phyloP scores from a whole-genome alignment of 2,797 vertebrate genomes.

The Phrynocephalus guinanensis region DNA sequence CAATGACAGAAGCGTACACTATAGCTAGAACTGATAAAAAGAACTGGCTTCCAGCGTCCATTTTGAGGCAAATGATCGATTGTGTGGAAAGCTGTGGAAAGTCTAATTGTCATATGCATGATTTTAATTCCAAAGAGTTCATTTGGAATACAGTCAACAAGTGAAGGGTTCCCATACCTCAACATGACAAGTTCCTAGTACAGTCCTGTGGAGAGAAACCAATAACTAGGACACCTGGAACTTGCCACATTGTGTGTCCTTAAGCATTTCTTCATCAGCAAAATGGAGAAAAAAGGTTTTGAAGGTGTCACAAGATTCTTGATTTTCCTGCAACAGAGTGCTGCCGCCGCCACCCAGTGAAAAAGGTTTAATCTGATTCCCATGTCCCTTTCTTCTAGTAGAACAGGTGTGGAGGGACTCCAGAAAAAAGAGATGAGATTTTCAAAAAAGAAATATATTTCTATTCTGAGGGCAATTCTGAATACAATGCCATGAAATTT shows the following conservation, averaged over 20 bases:
- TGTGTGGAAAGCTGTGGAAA: conserved; percentile 8
- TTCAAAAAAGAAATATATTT: too few species aligned
- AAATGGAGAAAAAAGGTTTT: not conserved
- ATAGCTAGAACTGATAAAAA: not conserved
- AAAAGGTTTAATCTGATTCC: too few species aligned
- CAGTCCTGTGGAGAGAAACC: not conserved
- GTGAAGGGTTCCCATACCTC: not conserved
- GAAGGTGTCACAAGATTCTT: too few species aligned
- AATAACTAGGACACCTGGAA: not conserved
- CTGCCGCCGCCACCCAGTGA: too few species aligned
- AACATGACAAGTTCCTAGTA: not conserved
- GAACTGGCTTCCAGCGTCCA: not conserved
- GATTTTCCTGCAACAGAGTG: too few species aligned
- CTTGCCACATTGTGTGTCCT: not conserved
- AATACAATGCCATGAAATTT: too few species aligned
- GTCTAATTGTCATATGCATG: not conserved
- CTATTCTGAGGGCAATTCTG: too few species aligned
- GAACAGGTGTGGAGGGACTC: too few species aligned
- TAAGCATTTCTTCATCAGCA: not conserved
- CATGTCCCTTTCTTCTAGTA: too few species aligned
- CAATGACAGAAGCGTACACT: conserved; percentile 63
- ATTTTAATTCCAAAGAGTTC: not conserved
- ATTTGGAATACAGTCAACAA: conserved; percentile 1
- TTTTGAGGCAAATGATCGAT: not conserved
- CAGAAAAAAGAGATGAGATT: too few species aligned